A percentile compares a stretch with the other conserved stretches of the same genome.
phyloP scores from a whole-genome alignment of 2,797 vertebrate genomes.

The Podarcis lilfordi region DNA sequence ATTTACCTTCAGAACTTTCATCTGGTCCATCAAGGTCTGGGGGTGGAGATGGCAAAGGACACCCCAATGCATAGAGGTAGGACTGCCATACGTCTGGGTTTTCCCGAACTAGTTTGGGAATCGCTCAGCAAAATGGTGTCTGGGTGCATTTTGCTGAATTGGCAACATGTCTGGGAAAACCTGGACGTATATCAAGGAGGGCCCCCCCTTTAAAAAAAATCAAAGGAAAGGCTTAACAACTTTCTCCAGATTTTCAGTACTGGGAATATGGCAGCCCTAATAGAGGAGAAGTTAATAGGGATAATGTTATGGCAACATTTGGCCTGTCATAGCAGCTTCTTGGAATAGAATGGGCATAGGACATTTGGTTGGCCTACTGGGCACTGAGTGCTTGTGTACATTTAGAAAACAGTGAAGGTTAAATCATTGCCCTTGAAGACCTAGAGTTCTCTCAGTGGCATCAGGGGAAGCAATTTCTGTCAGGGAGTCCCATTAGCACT shows the following conservation, averaged over 20 bases:
- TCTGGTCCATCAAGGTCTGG: neutral
- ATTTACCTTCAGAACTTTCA: neutral
- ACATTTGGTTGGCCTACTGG: neutral
- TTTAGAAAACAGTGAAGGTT: constrained; percentile 2
- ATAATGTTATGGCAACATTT: neutral
- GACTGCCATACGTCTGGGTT: no score
- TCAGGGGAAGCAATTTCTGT: neutral
- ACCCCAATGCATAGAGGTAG: no score
- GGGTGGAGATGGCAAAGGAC: no score
- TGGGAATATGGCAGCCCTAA: no score
- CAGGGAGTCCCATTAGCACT: constrained; percentile 12
- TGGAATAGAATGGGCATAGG: neutral
- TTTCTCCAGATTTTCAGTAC: no score
- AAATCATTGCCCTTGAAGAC: neutral
- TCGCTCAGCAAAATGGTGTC: no score
- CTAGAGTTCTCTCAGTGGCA: neutral
- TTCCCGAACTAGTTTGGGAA: no score
- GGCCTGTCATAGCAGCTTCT: neutral
- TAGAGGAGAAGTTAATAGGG: neutral
- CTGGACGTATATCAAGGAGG: no score
- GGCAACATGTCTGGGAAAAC: no score
- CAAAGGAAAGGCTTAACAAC: no score
- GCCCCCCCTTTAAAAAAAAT: no score
- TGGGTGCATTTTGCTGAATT: no score
- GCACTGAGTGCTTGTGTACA: neutral